Evolutionary conservation across 2,888 invertebrate species (phyloP), one percentile per base, ranked within the genome.

Genomic region (Philonicus albiceps): DNA sequence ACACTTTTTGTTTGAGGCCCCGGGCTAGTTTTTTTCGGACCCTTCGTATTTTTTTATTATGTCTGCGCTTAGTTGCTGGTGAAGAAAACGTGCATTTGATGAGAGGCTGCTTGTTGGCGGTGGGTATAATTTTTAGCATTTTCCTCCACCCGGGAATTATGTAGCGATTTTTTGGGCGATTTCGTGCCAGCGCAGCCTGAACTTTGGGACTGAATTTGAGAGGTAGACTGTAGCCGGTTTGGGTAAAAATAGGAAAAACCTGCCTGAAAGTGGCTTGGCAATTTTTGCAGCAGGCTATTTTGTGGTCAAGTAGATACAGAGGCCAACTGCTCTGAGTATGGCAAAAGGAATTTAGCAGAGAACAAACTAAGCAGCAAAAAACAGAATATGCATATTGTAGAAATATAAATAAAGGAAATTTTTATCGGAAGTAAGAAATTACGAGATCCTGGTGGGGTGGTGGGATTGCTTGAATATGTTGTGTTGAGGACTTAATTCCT

Each of bases 1-100:
- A 40, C 13, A 13, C 34, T 76, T 76, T 76, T 76, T 76, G 40
- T 22, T 74, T 43, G 11, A 3, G 40, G 40, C 40, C 40, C 40
- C n/a, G 31, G 64, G 64, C 19, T 16, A 34, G 40, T 76, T 76
- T 34, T 40, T 76, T 40, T 37, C 40, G 22, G 76, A 76, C 76
- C 76, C 64, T 43, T 43, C 43, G 19, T 19, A 22, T 19, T 76
- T 76, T 76, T 76, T 76, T 64, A 37, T 37, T 76, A 19, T 22
- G 19, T 76, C 34, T 37, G 40, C 19, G 76, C 37, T 76, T 40
- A 13, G 64, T 2, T 76, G 22, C 19, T 64, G 22, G 22, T 64
- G 22, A 76, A 37, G 22, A 22, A 76, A 76, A 43, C 40, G 43
- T 31, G 76, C 76, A 76, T 76, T 76, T 76, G 76, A 76, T 76